These are phyloP conservation scores for Plodia interpunctella DNA, from an alignment of 1,140 invertebrate species.

Conservation along the genomic window DNA sequence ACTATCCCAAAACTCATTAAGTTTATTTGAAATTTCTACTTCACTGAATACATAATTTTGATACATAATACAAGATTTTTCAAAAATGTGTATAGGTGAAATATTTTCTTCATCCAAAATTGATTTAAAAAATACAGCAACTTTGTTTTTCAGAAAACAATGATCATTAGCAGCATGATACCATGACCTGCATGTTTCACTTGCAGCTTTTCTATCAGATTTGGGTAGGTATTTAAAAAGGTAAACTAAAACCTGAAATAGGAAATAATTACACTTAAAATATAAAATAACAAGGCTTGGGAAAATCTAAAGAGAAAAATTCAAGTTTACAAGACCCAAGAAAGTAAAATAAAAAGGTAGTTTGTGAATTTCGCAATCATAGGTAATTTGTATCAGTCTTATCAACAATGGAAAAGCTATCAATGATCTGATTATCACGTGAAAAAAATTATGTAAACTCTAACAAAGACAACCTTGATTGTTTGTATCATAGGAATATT, in stretches of 20 bases:
- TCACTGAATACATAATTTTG: constrained; percentile 79
- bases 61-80: constrained; percentile 73
- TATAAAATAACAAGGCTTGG: not conserved
- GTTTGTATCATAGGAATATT: not conserved
- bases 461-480: constrained; percentile 47
- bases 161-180: constrained; percentile 78
- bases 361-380: not conserved
- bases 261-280: constrained; percentile 9
- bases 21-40: constrained; percentile 76
- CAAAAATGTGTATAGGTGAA: constrained; percentile 66
- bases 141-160: constrained; percentile 77
- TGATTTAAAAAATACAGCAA: constrained; percentile 75
- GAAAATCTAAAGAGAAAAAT: no score
- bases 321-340: no score
- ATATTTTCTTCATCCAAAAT: constrained; percentile 70
- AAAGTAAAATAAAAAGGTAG: not conserved
- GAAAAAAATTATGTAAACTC: constrained; percentile 45
- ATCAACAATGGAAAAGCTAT: constrained; percentile 16
- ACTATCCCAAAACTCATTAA: constrained; percentile 72
- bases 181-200: constrained; percentile 79
- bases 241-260: constrained; percentile 79
- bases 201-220: constrained; percentile 78
- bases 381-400: not conserved
- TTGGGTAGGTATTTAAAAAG: constrained; percentile 80
- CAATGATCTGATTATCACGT: constrained; percentile 47